Percentiles rank a stretch among this genome's conserved stretches.
Evolutionary conservation across 2,797 vertebrate genomes (phyloP).

Genomic region (Champsocephalus gunnari): DNA sequence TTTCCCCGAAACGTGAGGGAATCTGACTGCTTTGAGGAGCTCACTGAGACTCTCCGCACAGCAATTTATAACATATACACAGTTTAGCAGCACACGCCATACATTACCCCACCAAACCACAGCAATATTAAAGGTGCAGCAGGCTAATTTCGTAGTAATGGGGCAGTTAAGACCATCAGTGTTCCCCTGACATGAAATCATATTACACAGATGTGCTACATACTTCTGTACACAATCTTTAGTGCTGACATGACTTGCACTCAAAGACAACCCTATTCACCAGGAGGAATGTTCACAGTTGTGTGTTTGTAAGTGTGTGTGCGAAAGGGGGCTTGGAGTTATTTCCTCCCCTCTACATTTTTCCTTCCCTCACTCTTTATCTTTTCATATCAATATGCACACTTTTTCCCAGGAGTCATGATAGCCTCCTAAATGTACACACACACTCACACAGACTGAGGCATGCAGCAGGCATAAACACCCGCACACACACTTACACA

Average conservation of each 20-base stretch:
- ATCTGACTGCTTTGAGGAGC: constrained; percentile 52
- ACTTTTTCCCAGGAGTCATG: constrained; percentile 39
- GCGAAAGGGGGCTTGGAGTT: constrained; percentile 27
- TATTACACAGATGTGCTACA: constrained; percentile 68
- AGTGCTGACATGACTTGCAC: constrained; percentile 63
- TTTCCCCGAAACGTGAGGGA: constrained; percentile 56
- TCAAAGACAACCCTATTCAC: constrained; percentile 62
- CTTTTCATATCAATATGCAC: constrained; percentile 66
- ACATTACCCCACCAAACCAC: constrained; percentile 55
- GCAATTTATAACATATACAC: constrained; percentile 55
- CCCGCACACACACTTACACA: constrained; percentile 55
- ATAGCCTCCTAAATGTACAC: constrained; percentile 50
- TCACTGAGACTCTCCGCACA: constrained; percentile 19
- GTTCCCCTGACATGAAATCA: constrained; percentile 64
- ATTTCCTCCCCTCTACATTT: constrained; percentile 58
- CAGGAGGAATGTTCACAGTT: constrained; percentile 71
- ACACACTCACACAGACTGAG: constrained; percentile 37
- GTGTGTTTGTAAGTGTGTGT: constrained; percentile 39
- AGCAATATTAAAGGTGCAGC: constrained; percentile 56
- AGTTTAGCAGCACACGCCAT: constrained; percentile 53
- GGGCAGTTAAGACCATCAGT: constrained; percentile 49
- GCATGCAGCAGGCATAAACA: constrained; percentile 39
- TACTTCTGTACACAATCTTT: constrained; percentile 47
- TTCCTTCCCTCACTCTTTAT: constrained; percentile 42
- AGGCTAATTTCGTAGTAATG: constrained; percentile 60